Conservation (phyloP, 2,113 vertebrate species). For the Dolichallabes microphthalmus region DNA sequence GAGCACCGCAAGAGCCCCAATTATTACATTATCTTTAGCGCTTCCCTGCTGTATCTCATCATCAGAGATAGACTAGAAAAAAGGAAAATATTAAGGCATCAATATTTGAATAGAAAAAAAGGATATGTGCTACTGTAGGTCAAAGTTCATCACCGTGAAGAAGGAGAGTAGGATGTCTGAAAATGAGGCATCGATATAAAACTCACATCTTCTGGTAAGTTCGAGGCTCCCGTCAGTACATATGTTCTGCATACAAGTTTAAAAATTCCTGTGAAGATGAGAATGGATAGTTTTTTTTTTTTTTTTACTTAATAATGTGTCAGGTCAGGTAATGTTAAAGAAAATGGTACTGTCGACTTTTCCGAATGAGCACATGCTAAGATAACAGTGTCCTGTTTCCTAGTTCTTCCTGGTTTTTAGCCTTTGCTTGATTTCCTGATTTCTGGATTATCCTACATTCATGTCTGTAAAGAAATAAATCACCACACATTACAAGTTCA, state of each 20-base stretch:
- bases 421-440: neutral
- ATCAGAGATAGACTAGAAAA: neutral
- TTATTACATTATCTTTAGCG: conserved; percentile 19
- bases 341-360: neutral
- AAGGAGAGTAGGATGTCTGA: neutral
- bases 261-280: neutral
- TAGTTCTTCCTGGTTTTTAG: neutral
- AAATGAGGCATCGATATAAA: neutral
- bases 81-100: neutral
- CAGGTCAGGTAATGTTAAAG: neutral
- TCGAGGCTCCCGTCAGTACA: neutral
- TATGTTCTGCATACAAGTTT: neutral
- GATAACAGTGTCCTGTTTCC: neutral
- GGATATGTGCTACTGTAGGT: neutral
- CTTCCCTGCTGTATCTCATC: neutral
- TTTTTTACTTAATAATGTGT: neutral
- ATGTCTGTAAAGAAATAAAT: neutral
- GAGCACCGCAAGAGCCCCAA: conserved; percentile 15
- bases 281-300: neutral
- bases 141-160: neutral
- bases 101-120: neutral
- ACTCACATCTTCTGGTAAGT: neutral
- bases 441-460: neutral
- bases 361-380: neutral
- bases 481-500: neutral